Percentiles rank a stretch among this genome's conserved stretches.
These are phyloP conservation scores for Acromyrmex charruanus DNA, from an alignment of 1,140 invertebrate species.

Conservation along the genomic window DNA sequence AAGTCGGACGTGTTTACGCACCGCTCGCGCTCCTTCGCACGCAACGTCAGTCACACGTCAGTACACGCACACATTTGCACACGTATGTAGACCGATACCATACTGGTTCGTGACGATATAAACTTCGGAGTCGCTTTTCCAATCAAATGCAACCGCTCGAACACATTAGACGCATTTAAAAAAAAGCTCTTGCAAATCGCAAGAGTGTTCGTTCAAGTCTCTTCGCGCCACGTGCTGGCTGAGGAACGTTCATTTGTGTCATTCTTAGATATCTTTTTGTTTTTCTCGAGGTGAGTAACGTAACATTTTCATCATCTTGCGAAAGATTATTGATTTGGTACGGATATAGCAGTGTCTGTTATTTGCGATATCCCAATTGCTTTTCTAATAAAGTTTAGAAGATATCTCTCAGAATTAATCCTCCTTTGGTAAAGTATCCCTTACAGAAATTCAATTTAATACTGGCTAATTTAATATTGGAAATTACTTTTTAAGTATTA, in stretches of 20 bases:
- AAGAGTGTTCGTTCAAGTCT: not conserved
- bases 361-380: not conserved
- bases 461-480: too few relatives aligned
- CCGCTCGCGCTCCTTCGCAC: not conserved
- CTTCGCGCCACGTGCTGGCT: constrained; percentile 5
- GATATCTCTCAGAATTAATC: not conserved
- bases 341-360: not conserved
- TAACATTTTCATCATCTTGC: not conserved
- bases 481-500: too few relatives aligned
- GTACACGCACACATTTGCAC: not conserved
- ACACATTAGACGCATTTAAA: not conserved
- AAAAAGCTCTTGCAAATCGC: not conserved
- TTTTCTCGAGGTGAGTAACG: constrained; percentile 11
- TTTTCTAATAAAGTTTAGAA: not conserved
- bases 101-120: not conserved
- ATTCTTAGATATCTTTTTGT: not conserved
- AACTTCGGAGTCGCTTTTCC: constrained; percentile 14
- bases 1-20: constrained; percentile 23
- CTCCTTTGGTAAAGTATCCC: too few relatives aligned
- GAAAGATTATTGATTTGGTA: not conserved
- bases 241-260: not conserved
- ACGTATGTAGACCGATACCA: not conserved
- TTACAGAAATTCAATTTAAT: too few relatives aligned
- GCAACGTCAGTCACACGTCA: not conserved
- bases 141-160: constrained; percentile 33